Evolutionary conservation across 2,888 invertebrate species (phyloP), one percentile per base, ranked within the genome.

Genomic region (Reticulitermes lucifugus): DNA sequence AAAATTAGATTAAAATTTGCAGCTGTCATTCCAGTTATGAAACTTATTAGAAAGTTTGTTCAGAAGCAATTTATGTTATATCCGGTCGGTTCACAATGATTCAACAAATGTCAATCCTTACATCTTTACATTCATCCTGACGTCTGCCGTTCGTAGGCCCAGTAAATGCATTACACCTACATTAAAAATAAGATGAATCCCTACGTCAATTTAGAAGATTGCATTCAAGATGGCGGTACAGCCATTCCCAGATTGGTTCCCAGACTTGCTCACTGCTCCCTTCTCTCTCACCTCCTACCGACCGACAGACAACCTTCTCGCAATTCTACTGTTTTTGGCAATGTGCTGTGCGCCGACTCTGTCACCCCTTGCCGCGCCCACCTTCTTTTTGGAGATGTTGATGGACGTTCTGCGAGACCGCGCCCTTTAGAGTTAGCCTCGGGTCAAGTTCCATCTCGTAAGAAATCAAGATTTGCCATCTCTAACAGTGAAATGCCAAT

Each of bases 161-260:
- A 46, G 43, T n/a, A 77, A 77, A 77, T 43, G 77, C 77, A 51
- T 46, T 77, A 46, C 14, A 73, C 46, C 12, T n/a, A 46, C 73
- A 35, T 77, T 77, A 77, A 46, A 43, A 77, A 46, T 46, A 22
- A 46, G 46, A 77, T 77, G 77, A 77, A 86, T 86, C 84, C 29
- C 35, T 43, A 79, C 77, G 65, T 41, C 86, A 86, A 87, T 87
- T 87, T 85, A 83, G 80, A 75, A 86, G 87, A 87, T 87, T 87
- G 83, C 86, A 85, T 82, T 75, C 85, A 85, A 87, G 85, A 87
- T 87, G 87, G 87, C 87, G 84, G 82, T 70, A 83, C 84, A 77
- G 84, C 86, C 86, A 86, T 84, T 82, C 70, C 84, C 75, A 84
- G 86, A 86, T 86, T 86, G 86, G 86, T 86, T 86, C 84, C 81